Evolutionary conservation across 2,888 invertebrate genomes (phyloP), one percentile per base, ranked within the genome.

Genomic region (Drosophila quinaria): DNA sequence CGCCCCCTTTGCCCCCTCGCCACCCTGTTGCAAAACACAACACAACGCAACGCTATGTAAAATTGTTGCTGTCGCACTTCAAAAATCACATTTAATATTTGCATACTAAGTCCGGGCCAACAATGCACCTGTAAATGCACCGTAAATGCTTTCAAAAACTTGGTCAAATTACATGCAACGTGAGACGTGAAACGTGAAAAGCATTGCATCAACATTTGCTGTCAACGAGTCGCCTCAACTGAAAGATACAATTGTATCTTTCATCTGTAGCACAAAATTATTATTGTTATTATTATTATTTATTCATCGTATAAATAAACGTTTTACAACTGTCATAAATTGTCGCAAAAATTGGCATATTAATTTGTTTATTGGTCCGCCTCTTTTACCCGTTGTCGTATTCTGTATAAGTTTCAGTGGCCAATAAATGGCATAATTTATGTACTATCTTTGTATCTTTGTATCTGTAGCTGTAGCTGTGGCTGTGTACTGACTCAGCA

Each of bases 31-130:
- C 17, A 1, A 6, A n/a, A 11, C 42, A 15, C 42, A n/a, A 11
- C 42, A 15, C 42, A 29, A 13, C 29, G 2, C 17, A 15, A 4
- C 11, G 19, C 42, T 50, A 22, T 15, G 22, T 19, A 44, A 44
- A 55, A 25, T 46, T 39, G 35, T 31, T 71, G 58, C 55, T 59
- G 61, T 33, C 54, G 65, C 55, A 70, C 62, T 62, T 74, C 56
- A 70, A 70, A 74, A 83, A 85, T 86, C 58, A 68, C 88, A 87
- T 85, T 79, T 67, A 71, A 81, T 81, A 83, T 87, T 85, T 72
- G 71, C 47, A 33, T 42, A 55, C 58, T 33, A 56, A 44, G 44
- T 44, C 25, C 22, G 25, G 22, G 51, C 37, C 25, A 52, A 37
- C 51, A 22, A 51, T 44, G 44, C 35, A 42, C 4, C 31, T 44